Percentiles rank a stretch among this genome's conserved stretches.
phyloP scores from a whole-genome alignment of 1,140 invertebrate species.

The Popillia japonica region DNA sequence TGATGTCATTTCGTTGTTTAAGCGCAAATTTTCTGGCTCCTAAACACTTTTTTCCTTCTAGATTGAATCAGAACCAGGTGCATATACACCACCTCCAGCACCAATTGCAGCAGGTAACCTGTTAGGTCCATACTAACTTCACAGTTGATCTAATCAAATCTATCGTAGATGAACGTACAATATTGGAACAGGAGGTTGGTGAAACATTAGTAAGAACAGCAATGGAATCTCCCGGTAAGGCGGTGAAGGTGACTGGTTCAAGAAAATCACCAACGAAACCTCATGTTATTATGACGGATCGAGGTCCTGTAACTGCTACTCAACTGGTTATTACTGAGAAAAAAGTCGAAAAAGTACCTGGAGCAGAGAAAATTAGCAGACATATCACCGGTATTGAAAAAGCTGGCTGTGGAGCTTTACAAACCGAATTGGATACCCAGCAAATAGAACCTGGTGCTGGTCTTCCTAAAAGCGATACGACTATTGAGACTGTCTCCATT shows the following conservation, averaged over 20 bases:
- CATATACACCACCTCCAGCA: not conserved
- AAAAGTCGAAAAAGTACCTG: constrained; percentile 40
- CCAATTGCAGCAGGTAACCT: not conserved
- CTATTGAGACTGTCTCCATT: constrained; percentile 20
- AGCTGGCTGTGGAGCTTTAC: not conserved
- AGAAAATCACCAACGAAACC: not conserved
- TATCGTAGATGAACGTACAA: not conserved
- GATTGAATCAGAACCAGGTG: constrained; percentile 1
- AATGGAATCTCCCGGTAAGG: not conserved
- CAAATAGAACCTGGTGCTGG: constrained; percentile 27
- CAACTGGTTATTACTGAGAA: constrained; percentile 38
- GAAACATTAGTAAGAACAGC: not conserved
- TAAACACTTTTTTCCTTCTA: not conserved
- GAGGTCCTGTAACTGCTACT: constrained; percentile 35
- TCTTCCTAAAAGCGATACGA: not conserved
- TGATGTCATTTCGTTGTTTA: too few species aligned
- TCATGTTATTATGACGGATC: constrained; percentile 33
- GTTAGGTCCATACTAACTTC: not conserved
- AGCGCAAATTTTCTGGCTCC: too few species aligned
- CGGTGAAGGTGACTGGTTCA: not conserved
- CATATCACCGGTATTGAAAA: constrained; percentile 37
- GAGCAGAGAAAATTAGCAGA: constrained; percentile 41
- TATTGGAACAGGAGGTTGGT: constrained; percentile 7
- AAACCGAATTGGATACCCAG: constrained; percentile 12
- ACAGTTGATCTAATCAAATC: not conserved